phyloP scores from a whole-genome alignment of 2,113 vertebrate species.

The Deroptyus accipitrinus region DNA sequence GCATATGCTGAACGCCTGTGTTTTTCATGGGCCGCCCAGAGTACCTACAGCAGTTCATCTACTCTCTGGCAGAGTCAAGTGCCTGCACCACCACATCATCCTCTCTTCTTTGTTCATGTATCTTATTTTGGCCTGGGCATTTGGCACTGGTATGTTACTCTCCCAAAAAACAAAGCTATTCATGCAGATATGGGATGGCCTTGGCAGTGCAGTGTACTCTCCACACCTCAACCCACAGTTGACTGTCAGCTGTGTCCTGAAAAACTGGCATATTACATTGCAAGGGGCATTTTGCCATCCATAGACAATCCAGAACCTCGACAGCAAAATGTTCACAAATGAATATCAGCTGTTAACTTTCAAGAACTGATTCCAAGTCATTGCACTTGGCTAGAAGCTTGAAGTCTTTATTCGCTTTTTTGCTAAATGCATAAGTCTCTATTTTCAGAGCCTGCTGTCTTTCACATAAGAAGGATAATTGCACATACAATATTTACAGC shows the following conservation, averaged over 20 bases:
- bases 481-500: neutral
- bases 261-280: constrained; percentile 56
- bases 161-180: constrained; percentile 22
- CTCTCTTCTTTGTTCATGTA: neutral
- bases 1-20: neutral
- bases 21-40: neutral
- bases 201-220: neutral
- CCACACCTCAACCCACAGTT: constrained; percentile 5
- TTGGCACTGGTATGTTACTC: neutral
- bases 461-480: neutral
- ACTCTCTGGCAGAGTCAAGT: neutral
- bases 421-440: constrained; percentile 5
- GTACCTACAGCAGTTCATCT: neutral
- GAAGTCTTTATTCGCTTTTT: constrained; percentile 28
- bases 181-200: neutral
- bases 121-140: constrained; percentile 23
- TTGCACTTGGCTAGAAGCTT: neutral
- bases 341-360: constrained; percentile 42
- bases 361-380: constrained; percentile 14
- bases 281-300: constrained; percentile 40
- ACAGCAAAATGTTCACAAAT: constrained; percentile 51
- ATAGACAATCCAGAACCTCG: neutral
- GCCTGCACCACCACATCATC: neutral
- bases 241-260: constrained; percentile 51
- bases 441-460: neutral